Evolutionary conservation across 2,888 invertebrate genomes (phyloP).

Genomic region (Labia minor): DNA sequence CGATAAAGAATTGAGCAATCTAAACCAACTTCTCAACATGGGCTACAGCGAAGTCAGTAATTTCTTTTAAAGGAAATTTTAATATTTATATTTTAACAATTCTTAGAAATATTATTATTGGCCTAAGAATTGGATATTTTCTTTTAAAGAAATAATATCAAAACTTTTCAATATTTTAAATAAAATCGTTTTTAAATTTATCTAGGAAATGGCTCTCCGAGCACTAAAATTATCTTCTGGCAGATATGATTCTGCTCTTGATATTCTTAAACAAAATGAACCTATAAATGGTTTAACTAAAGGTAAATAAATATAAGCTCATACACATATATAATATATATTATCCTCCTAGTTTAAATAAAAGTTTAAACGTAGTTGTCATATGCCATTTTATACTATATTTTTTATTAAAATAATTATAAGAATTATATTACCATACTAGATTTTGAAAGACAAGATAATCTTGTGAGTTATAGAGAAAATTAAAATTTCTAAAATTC

Average conservation of each 20-base stretch:
- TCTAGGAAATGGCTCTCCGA: constrained; percentile 57
- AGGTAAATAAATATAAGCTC: too few relatives aligned
- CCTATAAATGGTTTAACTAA: constrained; percentile 44
- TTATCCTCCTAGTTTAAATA: too few relatives aligned
- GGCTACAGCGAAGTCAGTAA: constrained; percentile 61
- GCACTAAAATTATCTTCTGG: constrained; percentile 60
- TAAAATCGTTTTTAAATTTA: too few relatives aligned
- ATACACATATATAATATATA: too few relatives aligned
- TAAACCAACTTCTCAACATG: constrained; percentile 55
- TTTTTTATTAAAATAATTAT: too few relatives aligned
- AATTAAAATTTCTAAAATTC: too few relatives aligned
- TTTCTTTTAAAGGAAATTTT: not conserved
- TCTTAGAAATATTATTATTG: not conserved
- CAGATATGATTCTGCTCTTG: constrained; percentile 55
- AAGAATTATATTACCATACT: too few relatives aligned
- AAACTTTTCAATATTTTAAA: not conserved
- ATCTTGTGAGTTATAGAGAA: too few relatives aligned
- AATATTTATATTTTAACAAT: not conserved
- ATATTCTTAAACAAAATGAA: constrained; percentile 45
- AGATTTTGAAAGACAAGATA: too few relatives aligned
- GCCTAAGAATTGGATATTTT: not conserved
- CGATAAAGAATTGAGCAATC: constrained; percentile 53
- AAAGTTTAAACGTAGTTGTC: too few relatives aligned
- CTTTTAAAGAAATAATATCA: not conserved
- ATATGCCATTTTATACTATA: too few relatives aligned